Percentiles rank a stretch among this genome's conserved stretches.
phyloP scores from a whole-genome alignment of 1,140 invertebrate genomes.

The Eurosta solidaginis region DNA sequence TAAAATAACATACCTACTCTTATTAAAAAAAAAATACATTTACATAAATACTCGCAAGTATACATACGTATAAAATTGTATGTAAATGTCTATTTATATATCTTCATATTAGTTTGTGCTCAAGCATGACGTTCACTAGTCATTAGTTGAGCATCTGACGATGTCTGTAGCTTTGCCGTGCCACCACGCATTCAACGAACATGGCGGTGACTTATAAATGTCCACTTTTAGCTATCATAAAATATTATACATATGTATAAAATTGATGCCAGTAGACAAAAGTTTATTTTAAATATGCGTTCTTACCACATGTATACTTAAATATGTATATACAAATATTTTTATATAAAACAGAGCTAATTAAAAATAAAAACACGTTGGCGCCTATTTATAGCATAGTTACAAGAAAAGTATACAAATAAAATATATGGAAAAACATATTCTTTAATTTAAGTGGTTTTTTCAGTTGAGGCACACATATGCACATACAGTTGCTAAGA shows the following conservation, averaged over 20 bases:
- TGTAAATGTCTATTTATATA: not conserved
- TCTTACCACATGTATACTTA: constrained; percentile 7
- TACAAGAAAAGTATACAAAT: no score
- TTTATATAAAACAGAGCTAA: not conserved
- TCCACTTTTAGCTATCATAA: not conserved
- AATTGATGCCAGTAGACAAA: not conserved
- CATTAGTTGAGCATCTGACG: constrained; percentile 1
- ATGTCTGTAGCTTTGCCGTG: not conserved
- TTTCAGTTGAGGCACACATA: no score
- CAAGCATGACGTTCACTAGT: not conserved
- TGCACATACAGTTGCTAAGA: no score
- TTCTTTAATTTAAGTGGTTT: no score
- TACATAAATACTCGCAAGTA: not conserved
- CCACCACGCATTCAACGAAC: not conserved
- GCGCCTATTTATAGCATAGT: not conserved
- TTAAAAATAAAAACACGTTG: no score
- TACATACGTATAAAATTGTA: constrained; percentile 1
- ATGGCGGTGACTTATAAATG: constrained; percentile 6
- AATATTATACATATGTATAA: not conserved
- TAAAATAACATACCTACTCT: constrained; percentile 44
- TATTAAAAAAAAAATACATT: not conserved
- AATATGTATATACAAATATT: not conserved
- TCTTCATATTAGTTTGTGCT: not conserved
- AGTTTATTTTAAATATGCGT: not conserved
- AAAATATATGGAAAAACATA: no score